phyloP scores from a whole-genome alignment of 2,797 vertebrate species.

The Rhinoraja longicauda region DNA sequence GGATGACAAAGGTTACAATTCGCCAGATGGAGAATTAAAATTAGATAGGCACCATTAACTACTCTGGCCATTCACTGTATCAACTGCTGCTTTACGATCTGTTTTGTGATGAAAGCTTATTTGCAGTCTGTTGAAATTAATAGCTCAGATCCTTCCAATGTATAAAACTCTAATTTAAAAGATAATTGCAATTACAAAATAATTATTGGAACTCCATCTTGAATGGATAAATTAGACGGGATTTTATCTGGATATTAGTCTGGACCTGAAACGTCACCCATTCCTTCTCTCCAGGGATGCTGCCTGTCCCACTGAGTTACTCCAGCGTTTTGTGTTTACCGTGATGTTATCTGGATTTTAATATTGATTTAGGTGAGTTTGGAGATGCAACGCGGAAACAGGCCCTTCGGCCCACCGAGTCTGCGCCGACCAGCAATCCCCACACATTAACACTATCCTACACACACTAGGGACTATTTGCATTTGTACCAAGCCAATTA shows the following conservation, averaged over 20 bases:
- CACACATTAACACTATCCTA: too few species aligned
- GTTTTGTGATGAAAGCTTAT: neutral
- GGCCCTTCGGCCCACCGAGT: too few species aligned
- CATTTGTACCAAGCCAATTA: too few species aligned
- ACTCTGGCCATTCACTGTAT: neutral
- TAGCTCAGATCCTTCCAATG: neutral
- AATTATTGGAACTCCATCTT: neutral
- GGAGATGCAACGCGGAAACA: too few species aligned
- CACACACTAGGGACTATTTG: too few species aligned
- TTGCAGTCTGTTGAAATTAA: neutral
- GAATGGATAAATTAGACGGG: neutral
- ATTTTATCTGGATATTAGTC: neutral
- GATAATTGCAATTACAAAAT: neutral
- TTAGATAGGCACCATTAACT: neutral
- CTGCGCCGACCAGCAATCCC: too few species aligned
- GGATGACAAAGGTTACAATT: neutral
- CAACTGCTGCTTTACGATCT: neutral
- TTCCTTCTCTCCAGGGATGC: too few species aligned
- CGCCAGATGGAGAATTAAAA: neutral
- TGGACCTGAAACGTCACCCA: too few species aligned
- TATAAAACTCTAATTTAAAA: neutral
- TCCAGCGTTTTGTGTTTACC: too few species aligned
- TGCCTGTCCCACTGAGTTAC: too few species aligned
- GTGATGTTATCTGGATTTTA: too few species aligned
- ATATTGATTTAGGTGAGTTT: too few species aligned